Evolutionary conservation across 2,797 vertebrate species (phyloP), one percentile per base, ranked within the genome.

Genomic region (Periparus ater): DNA sequence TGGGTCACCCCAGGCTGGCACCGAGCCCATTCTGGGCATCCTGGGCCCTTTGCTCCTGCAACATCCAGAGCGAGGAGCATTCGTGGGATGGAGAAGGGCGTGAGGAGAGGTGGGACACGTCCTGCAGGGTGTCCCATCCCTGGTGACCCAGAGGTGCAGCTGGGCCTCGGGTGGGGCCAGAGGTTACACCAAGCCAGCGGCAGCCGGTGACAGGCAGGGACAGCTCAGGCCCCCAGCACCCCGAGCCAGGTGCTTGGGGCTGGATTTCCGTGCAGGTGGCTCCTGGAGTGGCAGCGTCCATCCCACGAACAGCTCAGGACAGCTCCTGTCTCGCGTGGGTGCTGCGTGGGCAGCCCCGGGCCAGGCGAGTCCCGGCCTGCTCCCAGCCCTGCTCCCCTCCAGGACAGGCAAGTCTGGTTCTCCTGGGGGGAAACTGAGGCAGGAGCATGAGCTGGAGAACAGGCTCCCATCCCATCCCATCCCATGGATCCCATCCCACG

Each of bases 1-100:
- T 3, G 13, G 50, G 21, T 17, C 38, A 34, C 38, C 19, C 44
- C 4, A 38, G 38, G 38, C 38, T 38, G 57, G 51, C 42, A 27
- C 34, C 1, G 1, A n/a, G 34, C 10, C 71, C 25, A 16, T 48
- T 20, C 21, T 11, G 23, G 7, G 27, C 13, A 3, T 26, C 36
- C 67, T 2, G 4, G 48, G 9, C 6, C 42, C 42, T 74, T 44
- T 2, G 5, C 17, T 21, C 23, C 83, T 19, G 27, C 55, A 11
- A 27, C 5, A 7, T 1, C 29, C 36, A 6, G 63, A 50, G n/a
- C 0, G 6, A 48, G 63, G 25, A 53, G 6, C 1, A 1, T 23
- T 27, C 1, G 5, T 19, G 77, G 27, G 68, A 25, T 6, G 12
- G 44, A 32, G 32, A 9, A 36, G 27, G 44, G 26, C 0, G 0